Conservation (phyloP, 2,797 vertebrate genomes). For the Sebastes nivosus region DNA sequence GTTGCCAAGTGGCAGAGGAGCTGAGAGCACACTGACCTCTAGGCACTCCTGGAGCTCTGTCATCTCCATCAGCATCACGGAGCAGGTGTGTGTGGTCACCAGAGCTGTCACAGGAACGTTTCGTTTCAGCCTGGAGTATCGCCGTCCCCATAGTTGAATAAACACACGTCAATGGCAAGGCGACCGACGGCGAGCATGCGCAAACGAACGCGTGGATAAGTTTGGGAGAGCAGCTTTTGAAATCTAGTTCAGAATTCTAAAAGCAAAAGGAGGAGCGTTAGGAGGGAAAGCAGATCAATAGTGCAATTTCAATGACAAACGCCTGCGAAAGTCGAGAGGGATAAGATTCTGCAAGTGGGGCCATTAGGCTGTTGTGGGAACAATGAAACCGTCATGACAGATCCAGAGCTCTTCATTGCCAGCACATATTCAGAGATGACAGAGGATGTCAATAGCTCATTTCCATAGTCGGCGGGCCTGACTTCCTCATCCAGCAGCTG, state of each 20-base stretch:
- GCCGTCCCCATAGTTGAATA: constrained; percentile 4
- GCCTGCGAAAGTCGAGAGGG: constrained; percentile 25
- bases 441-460: constrained; percentile 75
- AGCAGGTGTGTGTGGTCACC: constrained; percentile 65
- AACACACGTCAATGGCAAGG: neutral
- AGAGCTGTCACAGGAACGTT: constrained; percentile 27
- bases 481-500: constrained; percentile 50
- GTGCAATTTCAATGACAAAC: constrained; percentile 58
- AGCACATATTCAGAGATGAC: constrained; percentile 57
- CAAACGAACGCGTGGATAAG: neutral
- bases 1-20: constrained; percentile 53
- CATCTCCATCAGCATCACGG: constrained; percentile 65
- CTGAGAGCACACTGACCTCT: constrained; percentile 52
- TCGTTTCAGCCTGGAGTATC: constrained; percentile 20
- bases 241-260: constrained; percentile 15
- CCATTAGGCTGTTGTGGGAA: constrained; percentile 61
- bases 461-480: constrained; percentile 60
- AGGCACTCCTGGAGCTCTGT: constrained; percentile 66
- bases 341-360: constrained; percentile 33
- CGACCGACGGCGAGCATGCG: neutral
- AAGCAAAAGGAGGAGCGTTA: neutral
- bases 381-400: constrained; percentile 64
- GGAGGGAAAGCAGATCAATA: constrained; percentile 43
- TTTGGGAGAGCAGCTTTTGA: constrained; percentile 10
- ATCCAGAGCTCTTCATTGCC: constrained; percentile 59